phyloP scores from a whole-genome alignment of 2,888 invertebrate species.

The Ophion ellenae region DNA sequence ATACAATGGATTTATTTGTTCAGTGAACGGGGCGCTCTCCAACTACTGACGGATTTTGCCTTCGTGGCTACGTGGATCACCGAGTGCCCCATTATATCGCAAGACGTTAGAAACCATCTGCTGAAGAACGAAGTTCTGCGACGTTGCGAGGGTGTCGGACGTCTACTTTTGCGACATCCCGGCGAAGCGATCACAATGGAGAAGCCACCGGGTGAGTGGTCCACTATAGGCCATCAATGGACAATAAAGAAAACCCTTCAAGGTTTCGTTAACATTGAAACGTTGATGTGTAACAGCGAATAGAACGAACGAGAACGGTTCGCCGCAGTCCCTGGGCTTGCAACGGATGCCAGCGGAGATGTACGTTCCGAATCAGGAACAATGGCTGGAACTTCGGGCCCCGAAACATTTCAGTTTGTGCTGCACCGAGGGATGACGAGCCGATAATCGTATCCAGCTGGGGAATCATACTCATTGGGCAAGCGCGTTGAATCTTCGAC shows the following conservation, averaged over 20 bases:
- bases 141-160: constrained; percentile 94
- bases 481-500: too few relatives aligned
- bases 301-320: constrained; percentile 76
- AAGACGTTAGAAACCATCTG: constrained; percentile 83
- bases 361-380: constrained; percentile 96
- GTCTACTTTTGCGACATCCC: constrained; percentile 91
- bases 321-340: constrained; percentile 82
- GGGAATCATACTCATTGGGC: too few relatives aligned
- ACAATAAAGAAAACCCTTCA: neutral
- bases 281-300: constrained; percentile 68
- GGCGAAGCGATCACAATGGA: constrained; percentile 93
- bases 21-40: constrained; percentile 90
- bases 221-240: neutral
- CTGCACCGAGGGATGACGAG: constrained; percentile 69
- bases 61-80: constrained; percentile 91
- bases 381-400: constrained; percentile 93
- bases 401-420: constrained; percentile 81
- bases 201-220: constrained; percentile 73
- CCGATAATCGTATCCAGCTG: neutral
- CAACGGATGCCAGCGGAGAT: constrained; percentile 94
- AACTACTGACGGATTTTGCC: constrained; percentile 92
- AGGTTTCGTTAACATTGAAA: neutral
- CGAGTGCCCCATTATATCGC: constrained; percentile 86
- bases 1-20: neutral
- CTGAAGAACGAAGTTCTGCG: constrained; percentile 85